Evolutionary conservation across 2,797 vertebrate species (phyloP).

Genomic region (Anguilla pacifica): DNA sequence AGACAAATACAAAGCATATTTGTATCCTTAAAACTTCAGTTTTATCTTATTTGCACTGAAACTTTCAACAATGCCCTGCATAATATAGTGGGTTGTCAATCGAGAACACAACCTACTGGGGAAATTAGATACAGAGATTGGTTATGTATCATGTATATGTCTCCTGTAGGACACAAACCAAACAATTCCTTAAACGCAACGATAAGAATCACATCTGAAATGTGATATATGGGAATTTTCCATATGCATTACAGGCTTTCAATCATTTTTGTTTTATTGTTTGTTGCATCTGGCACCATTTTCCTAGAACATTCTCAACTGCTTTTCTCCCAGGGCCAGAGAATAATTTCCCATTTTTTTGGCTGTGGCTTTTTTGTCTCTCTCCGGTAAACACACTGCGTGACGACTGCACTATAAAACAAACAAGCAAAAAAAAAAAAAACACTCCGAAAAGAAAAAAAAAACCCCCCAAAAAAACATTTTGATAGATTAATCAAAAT

Average conservation of each 20-base stretch:
- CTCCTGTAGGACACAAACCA: background rate
- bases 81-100: background rate
- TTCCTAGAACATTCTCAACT: background rate
- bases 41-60: background rate
- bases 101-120: background rate
- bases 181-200: background rate
- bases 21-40: background rate
- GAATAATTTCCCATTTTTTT: background rate
- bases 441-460: background rate
- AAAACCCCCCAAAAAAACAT: background rate
- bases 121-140: background rate
- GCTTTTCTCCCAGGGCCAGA: background rate
- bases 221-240: background rate
- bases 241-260: background rate
- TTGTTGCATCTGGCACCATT: background rate
- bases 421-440: background rate
- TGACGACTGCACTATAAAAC: background rate
- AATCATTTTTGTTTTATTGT: background rate
- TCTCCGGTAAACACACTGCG: background rate
- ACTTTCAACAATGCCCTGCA: background rate
- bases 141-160: background rate
- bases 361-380: background rate
- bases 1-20: background rate
- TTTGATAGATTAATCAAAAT: background rate
- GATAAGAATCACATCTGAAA: background rate